These are phyloP conservation scores for Holothuria glaberrima DNA, from an alignment of 35 echinoderm and acorn worm genomes.

Conservation along the genomic window DNA sequence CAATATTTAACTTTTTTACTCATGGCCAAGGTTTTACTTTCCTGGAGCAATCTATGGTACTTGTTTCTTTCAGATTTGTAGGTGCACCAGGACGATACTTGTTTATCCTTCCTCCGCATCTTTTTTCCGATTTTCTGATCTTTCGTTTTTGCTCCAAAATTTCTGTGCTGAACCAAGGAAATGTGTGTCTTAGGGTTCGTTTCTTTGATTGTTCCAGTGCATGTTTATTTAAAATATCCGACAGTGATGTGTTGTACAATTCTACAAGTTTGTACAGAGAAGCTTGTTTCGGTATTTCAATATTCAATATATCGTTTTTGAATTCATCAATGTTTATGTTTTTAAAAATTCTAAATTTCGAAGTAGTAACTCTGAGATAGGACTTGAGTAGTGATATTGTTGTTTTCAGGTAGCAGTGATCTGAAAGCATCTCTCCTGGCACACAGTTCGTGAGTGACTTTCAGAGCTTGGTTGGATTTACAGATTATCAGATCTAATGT, in stretches of 20 bases:
- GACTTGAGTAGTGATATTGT: neutral
- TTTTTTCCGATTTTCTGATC: neutral
- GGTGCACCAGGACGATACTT: neutral
- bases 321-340: neutral
- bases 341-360: neutral
- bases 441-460: slow-evolving; percentile 10
- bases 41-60: neutral
- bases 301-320: neutral
- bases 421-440: slow-evolving; percentile 10
- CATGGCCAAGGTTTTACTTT: slow-evolving; percentile 8
- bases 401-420: slow-evolving; percentile 1
- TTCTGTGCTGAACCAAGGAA: slow-evolving; percentile 17
- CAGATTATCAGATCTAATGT: neutral
- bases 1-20: slow-evolving; percentile 3
- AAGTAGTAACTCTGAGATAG: neutral
- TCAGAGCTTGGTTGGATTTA: slow-evolving; percentile 13
- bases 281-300: slow-evolving; percentile 14
- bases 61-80: slow-evolving; percentile 26
- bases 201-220: slow-evolving; percentile 7
- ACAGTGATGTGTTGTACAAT: slow-evolving; percentile 4
- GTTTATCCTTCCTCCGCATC: neutral
- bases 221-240: slow-evolving; percentile 3
- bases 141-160: slow-evolving; percentile 1
- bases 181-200: neutral
- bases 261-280: neutral